Evolutionary conservation across 2,888 invertebrate genomes (phyloP), one percentile per base, ranked within the genome.

Genomic region (Lithosia quadra): DNA sequence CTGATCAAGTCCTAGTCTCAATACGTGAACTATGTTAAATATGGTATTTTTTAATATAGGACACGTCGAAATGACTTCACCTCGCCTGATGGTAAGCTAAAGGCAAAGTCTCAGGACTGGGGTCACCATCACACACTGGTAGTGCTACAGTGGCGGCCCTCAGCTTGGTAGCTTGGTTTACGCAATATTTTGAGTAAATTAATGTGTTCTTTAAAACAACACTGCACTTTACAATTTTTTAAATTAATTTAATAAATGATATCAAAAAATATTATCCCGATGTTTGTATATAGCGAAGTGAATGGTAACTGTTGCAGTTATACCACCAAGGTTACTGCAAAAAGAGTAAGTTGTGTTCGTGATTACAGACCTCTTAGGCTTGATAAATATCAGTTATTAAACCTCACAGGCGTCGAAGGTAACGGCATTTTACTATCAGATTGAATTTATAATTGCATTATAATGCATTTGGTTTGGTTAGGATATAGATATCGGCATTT

Each of bases 261-360:
- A 22, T 28, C 34, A 11, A 36, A 15, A 49, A 4, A 33, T 18
- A 39, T 60, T 39, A 24, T 13, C n/a, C 11, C 11, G 28, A 18
- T 24, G 24, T 49, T 22, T 62, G 28, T 57, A 49, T 13, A 58
- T 8, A 34, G 33, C 33, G n/a, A 74, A 79, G 80, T 81, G 81
- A 80, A 79, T 10, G 80, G 64, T 63, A 28, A 62, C 22, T 57
- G 64, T 39, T 69, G 68, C 67, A 67, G 58, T 73, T 72, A 69
- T 69, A 68, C 68, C 68, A 62, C n/a, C 78, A 81, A 81, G 81
- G 82, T 73, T 74, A 57, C 33, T 65, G 49, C 21, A 76, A 70
- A 74, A 72, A 76, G 73, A 71, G 75, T 74, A 63, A 72, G 67
- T 70, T 67, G 65, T 65, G 53, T 60, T 63, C 59, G 55, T 68